phyloP scores from a whole-genome alignment of 2,113 vertebrate species.

The Prunella fulvescens region DNA sequence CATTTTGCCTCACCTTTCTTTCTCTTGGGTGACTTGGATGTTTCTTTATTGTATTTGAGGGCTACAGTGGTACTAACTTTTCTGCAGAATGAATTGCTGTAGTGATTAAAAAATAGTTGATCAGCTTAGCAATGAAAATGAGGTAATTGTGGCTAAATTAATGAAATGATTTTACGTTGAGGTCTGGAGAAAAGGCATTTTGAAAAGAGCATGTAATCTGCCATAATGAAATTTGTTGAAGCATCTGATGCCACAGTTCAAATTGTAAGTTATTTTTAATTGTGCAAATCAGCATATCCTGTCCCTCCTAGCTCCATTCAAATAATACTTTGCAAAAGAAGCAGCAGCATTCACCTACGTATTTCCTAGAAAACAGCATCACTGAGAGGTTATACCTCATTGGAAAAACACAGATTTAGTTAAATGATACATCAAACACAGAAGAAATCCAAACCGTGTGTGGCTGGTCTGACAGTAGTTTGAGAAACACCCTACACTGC shows the following conservation, averaged over 20 bases:
- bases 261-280: conserved; percentile 31
- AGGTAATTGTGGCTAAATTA: not conserved
- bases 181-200: not conserved
- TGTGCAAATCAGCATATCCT: conserved; percentile 26
- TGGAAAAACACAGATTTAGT: not conserved
- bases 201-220: not conserved
- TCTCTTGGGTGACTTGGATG: not conserved
- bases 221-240: not conserved
- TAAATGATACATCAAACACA: conserved; percentile 10
- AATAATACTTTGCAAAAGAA: conserved; percentile 2
- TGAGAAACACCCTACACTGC: conserved; percentile 20
- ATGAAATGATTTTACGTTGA: not conserved
- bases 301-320: not conserved
- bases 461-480: conserved; percentile 21
- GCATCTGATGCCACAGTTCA: not conserved
- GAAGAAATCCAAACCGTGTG: conserved; percentile 25
- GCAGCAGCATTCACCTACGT: not conserved
- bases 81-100: not conserved
- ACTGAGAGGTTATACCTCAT: not conserved
- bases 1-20: not conserved
- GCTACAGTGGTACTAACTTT: not conserved
- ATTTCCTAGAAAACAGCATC: conserved; percentile 25
- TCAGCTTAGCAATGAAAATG: not conserved
- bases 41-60: not conserved
- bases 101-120: not conserved